Evolutionary conservation across 2,888 invertebrate species (phyloP), one percentile per base, ranked within the genome.

Genomic region (Limnephilus rhombicus): DNA sequence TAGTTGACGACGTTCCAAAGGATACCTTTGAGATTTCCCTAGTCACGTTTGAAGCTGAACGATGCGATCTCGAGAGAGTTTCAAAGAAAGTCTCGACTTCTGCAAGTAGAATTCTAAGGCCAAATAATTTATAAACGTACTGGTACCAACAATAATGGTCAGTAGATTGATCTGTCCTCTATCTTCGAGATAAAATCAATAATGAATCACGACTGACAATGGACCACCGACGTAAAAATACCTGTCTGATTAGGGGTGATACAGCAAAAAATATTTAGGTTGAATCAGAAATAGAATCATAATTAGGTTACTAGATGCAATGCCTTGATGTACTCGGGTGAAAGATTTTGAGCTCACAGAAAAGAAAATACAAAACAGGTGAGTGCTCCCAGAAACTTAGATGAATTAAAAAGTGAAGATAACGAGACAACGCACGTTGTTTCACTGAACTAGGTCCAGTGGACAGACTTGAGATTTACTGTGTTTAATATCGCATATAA

Each of bases 31-130:
- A 24, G 83, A 83, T 15, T 83, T 24, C 83, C 24, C 37, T 24
- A 37, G 83, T 83, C 83, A 83, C 82, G 31, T 83, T 5, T 24
- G 15, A 34, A 82, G 7, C 82, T 82, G 82, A 83, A 83, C 82
- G 83, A 41, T 37, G 45, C 45, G 12, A 45, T 45, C 9, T 41
- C 37, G 24, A 41, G 82, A 41, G 83, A 83, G 24, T 11, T 83
- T 83, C 37, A 83, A 83, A 34, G 34, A 34, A 41, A 24, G 83
- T 41, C 2, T 68, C 24, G 18, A 68, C 68, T 68, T 53, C 18
- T 18, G 18, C 7, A 31, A 18, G 68, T 18, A 53, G 18, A 53
- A 18, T 53, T 53, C 53, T 53, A 18, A 18, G 53, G 18, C 9
- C 7, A 68, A 68, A 68, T 68, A 9, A 7, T 24, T 68, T 68